These are phyloP conservation scores for Melanophora roralis DNA, from an alignment of 2,888 invertebrate genomes.

Conservation along the genomic window DNA sequence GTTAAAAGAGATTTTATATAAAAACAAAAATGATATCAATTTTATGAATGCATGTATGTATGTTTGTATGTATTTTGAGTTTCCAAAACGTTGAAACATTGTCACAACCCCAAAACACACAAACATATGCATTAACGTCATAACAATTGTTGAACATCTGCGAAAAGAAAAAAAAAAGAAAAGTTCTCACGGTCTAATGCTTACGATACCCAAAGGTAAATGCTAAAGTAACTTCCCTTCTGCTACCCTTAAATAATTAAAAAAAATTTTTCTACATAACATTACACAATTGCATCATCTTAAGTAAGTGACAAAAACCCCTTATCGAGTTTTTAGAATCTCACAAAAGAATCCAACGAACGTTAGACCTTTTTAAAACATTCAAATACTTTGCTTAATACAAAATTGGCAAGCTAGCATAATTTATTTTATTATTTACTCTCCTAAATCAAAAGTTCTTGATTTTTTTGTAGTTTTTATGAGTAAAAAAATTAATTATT, in stretches of 20 bases:
- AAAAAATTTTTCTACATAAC: not conserved
- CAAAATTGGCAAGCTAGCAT: not conserved
- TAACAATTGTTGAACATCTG: constrained; percentile 45
- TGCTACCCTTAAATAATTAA: constrained; percentile 22
- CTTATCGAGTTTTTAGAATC: not conserved
- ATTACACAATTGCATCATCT: constrained; percentile 20
- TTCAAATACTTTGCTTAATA: too few relatives aligned
- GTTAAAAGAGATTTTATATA: too few relatives aligned
- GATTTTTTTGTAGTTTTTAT: too few relatives aligned
- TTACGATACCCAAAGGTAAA: constrained; percentile 5
- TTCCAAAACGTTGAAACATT: too few relatives aligned
- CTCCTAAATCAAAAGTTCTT: too few relatives aligned
- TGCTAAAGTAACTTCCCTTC: not conserved
- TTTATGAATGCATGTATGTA: too few relatives aligned
- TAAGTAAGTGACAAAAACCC: not conserved
- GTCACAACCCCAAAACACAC: not conserved
- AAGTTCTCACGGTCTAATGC: constrained; percentile 47
- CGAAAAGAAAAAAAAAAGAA: not conserved
- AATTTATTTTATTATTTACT: not conserved
- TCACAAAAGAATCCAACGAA: not conserved
- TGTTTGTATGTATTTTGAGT: too few relatives aligned
- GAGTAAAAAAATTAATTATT: too few relatives aligned
- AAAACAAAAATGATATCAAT: too few relatives aligned
- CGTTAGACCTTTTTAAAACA: not conserved
- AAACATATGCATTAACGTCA: not conserved